Evolutionary conservation across 1,140 invertebrate species (phyloP).

Genomic region (Euwallacea similis): DNA sequence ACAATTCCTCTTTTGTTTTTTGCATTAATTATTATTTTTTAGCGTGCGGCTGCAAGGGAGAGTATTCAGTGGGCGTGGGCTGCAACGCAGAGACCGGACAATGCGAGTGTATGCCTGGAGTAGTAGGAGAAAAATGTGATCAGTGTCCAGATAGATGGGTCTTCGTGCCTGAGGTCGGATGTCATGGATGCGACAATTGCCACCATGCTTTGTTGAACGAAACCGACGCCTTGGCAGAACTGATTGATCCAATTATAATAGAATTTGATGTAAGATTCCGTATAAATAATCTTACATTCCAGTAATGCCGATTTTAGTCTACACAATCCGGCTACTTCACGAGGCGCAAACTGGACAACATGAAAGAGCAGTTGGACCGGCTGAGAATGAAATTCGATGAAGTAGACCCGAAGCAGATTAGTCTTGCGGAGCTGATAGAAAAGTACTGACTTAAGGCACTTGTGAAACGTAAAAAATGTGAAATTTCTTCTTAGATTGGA

Average conservation of each 20-base stretch:
- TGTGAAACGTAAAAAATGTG: not conserved
- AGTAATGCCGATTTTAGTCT: slow-evolving; percentile 52
- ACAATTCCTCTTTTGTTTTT: not conserved
- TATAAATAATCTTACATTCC: not conserved
- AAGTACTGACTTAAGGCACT: slow-evolving; percentile 42
- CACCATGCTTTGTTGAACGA: slow-evolving; percentile 85
- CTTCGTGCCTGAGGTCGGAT: slow-evolving; percentile 67
- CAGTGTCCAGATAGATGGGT: slow-evolving; percentile 87
- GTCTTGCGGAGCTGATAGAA: slow-evolving; percentile 54
- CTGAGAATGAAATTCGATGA: slow-evolving; percentile 66
- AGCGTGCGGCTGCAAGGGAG: slow-evolving; percentile 85
- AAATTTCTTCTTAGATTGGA: slow-evolving; percentile 52
- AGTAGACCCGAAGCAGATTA: slow-evolving; percentile 66
- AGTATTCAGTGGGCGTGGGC: slow-evolving; percentile 85
- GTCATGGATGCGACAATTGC: slow-evolving; percentile 85
- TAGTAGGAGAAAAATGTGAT: slow-evolving; percentile 94
- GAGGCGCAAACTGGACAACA: slow-evolving; percentile 70
- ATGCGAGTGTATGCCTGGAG: slow-evolving; percentile 93
- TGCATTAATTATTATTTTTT: slow-evolving; percentile 23
- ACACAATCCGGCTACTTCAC: slow-evolving; percentile 79
- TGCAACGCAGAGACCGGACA: slow-evolving; percentile 88
- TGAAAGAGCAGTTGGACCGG: slow-evolving; percentile 68
- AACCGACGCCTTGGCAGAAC: slow-evolving; percentile 70
- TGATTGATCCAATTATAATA: slow-evolving; percentile 66
- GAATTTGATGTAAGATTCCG: slow-evolving; percentile 67